Percentiles rank a stretch among this genome's conserved stretches.
These are phyloP conservation scores for Nemopilema nomurai DNA, from an alignment of 30 jellyfish, hydroid and myxozoan genomes.

Conservation along the genomic window DNA sequence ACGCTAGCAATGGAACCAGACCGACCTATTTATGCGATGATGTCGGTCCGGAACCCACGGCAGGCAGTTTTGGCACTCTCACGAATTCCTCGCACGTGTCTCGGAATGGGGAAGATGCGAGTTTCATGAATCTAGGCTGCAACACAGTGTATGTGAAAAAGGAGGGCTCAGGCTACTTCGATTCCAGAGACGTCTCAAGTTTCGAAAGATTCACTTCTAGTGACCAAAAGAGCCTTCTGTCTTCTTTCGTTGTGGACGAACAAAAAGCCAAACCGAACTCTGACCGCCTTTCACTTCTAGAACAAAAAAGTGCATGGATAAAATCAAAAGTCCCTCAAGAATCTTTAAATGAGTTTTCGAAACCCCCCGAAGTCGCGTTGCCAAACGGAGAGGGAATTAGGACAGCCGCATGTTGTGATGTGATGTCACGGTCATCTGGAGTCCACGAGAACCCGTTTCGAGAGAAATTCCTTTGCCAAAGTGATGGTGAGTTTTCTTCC, in stretches of 20 bases:
- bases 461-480: neutral
- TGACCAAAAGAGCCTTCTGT: neutral
- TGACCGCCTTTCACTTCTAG: neutral
- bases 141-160: neutral
- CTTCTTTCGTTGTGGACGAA: conserved; percentile 4
- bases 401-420: neutral
- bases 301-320: conserved; percentile 23
- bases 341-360: neutral
- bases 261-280: neutral
- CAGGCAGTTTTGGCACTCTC: neutral
- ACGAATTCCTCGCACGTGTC: neutral
- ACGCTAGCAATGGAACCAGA: too few relatives aligned
- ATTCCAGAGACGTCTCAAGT: neutral
- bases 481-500: conserved; percentile 12
- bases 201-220: neutral
- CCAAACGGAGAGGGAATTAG: neutral
- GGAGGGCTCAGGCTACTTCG: neutral
- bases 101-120: neutral
- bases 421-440: neutral
- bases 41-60: too few relatives aligned
- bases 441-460: neutral
- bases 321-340: neutral
- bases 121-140: neutral
- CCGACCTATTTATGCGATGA: too few relatives aligned
- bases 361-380: neutral